Evolutionary conservation across 2,888 invertebrate genomes (phyloP), one percentile per base, ranked within the genome.

Genomic region (Busseola fusca): DNA sequence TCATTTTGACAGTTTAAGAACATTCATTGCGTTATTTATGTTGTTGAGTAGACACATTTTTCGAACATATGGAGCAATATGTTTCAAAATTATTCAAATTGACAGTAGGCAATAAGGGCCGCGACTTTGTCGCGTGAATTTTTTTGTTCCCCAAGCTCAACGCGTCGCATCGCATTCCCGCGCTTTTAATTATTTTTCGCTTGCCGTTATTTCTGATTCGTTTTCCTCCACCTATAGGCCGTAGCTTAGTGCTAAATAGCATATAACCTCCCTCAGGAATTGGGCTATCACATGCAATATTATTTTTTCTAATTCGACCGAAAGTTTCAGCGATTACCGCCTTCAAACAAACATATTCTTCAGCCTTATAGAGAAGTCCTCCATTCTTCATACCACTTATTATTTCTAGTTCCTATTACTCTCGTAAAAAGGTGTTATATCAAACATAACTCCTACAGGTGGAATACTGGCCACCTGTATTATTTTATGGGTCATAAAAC

Each of bases 401-500:
- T 34, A 71, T 67, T 71, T 48, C 56, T 59, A 58, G 57, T 25
- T 71, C 59, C 60, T 56, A 71, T 78, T 72, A 83, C 80, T 48
- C 67, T 60, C 21, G 56, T 64, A 67, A 80, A 80, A 82, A 82
- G 70, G 83, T 84, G 83, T 83, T 74, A 72, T 65, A 77, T 76
- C 76, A 74, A 64, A 73, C 42, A 60, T 69, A 70, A 69, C 48
- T 45, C 4, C n/a, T 72, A 82, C 84, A 84, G 80, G 76, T 83
- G 81, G n/a, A 59, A 27, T 71, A 10, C 21, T 18, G 7, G 59
- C 62, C 81, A 83, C 83, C 81, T 81, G 83, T 81, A 69, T 72
- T 64, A 76, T 74, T 85, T 84, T 79, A 85, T 76, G 72, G 69
- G 16, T 48, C 50, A 85, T 84, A 85, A 85, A 84, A 62, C 45